Conservation (phyloP, 2,113 vertebrate genomes). For the Azemiops feae region DNA sequence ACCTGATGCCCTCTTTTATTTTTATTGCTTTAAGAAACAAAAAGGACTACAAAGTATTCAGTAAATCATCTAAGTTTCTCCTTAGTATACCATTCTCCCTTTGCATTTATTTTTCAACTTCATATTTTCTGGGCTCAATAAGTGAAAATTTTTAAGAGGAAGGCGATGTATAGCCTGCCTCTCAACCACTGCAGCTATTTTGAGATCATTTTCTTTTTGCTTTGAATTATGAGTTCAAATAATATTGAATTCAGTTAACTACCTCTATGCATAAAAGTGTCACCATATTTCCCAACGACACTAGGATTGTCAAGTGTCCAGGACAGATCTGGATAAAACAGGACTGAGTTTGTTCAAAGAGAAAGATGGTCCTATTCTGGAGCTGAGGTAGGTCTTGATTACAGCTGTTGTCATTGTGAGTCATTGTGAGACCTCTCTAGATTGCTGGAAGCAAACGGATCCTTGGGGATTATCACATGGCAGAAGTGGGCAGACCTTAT, state of each 20-base stretch:
- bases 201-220: constrained; percentile 35
- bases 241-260: constrained; percentile 6
- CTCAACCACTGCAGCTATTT: constrained; percentile 21
- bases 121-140: constrained; percentile 59
- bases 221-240: not conserved
- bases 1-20: not conserved
- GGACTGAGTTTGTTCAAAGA: not conserved
- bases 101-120: constrained; percentile 36
- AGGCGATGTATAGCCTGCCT: constrained; percentile 32
- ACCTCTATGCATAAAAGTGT: not conserved
- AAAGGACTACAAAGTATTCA: not conserved
- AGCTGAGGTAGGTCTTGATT: not conserved
- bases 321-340: not conserved
- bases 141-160: constrained; percentile 39
- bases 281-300: not conserved
- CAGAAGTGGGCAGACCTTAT: not conserved
- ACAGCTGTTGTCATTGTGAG: not conserved
- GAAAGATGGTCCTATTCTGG: not conserved
- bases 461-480: not conserved
- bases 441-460: not conserved
- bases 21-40: not conserved
- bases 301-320: not conserved
- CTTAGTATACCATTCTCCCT: constrained; percentile 44
- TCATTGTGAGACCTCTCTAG: not conserved
- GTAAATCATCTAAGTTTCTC: not conserved